Percentiles rank a stretch among this genome's conserved stretches.
Evolutionary conservation across 2,113 vertebrate genomes (phyloP).

Genomic region (Scomber colias): DNA sequence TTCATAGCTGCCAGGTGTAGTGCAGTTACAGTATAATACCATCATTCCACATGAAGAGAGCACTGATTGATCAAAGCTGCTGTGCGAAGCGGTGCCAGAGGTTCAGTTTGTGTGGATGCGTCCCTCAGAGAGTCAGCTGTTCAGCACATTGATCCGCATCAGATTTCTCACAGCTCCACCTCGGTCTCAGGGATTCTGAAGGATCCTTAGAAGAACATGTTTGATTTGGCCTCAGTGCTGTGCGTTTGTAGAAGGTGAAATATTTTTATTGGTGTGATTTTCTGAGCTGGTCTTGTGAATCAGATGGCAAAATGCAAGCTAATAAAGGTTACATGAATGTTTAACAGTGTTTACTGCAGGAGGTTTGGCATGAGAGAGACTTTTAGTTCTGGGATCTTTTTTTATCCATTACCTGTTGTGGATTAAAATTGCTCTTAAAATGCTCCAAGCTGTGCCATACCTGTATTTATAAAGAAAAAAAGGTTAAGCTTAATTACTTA

Average conservation of each 20-base stretch:
- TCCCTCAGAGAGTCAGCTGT: neutral
- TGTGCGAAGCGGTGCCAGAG: neutral
- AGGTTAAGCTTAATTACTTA: too few species aligned
- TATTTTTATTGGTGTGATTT: conserved; percentile 16
- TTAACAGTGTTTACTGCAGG: neutral
- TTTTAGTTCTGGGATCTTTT: neutral
- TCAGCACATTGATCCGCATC: neutral
- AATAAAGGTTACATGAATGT: neutral
- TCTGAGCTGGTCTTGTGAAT: neutral
- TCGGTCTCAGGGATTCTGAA: neutral
- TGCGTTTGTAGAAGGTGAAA: neutral
- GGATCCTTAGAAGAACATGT: neutral
- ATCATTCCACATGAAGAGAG: neutral
- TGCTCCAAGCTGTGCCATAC: too few species aligned
- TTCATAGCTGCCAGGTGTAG: neutral
- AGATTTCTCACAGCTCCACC: neutral
- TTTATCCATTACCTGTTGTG: neutral
- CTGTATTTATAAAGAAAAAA: too few species aligned
- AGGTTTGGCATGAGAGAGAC: neutral
- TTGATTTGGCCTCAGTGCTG: neutral
- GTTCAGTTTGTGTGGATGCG: neutral
- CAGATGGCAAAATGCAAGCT: neutral
- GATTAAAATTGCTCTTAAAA: too few species aligned
- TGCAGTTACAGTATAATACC: neutral
- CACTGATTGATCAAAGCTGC: neutral